A percentile compares a stretch with the other conserved stretches of the same genome.
These are phyloP conservation scores for Leiothrix lutea DNA, from an alignment of 2,113 vertebrate species.

Conservation along the genomic window DNA sequence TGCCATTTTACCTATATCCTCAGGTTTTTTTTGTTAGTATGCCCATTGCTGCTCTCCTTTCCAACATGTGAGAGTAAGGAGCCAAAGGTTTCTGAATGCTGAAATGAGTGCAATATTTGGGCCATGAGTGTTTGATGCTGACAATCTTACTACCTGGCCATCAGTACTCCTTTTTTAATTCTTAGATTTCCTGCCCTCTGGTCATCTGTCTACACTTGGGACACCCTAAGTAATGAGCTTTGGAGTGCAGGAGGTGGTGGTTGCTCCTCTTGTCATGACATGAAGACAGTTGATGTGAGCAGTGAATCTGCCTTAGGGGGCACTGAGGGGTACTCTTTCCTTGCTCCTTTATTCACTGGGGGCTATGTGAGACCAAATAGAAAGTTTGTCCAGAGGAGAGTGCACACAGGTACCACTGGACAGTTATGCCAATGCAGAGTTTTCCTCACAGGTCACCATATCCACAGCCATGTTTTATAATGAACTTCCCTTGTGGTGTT, in stretches of 20 bases:
- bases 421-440: neutral
- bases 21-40: neutral
- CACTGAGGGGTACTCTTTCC: neutral
- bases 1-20: neutral
- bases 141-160: neutral
- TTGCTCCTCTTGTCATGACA: neutral
- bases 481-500: neutral
- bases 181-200: neutral
- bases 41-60: neutral
- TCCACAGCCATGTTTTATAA: neutral
- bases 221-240: neutral
- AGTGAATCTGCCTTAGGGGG: accelerated
- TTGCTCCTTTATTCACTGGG: neutral
- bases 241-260: neutral
- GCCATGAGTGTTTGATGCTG: neutral
- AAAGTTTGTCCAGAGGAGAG: neutral
- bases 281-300: neutral
- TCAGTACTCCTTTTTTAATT: neutral
- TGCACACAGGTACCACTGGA: neutral
- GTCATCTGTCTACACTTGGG: neutral
- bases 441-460: neutral
- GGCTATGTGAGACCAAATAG: neutral
- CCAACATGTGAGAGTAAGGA: neutral
- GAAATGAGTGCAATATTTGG: neutral
- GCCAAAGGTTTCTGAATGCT: neutral